Evolutionary conservation across 2,888 invertebrate genomes (phyloP).

Genomic region (Macaria liturata): DNA sequence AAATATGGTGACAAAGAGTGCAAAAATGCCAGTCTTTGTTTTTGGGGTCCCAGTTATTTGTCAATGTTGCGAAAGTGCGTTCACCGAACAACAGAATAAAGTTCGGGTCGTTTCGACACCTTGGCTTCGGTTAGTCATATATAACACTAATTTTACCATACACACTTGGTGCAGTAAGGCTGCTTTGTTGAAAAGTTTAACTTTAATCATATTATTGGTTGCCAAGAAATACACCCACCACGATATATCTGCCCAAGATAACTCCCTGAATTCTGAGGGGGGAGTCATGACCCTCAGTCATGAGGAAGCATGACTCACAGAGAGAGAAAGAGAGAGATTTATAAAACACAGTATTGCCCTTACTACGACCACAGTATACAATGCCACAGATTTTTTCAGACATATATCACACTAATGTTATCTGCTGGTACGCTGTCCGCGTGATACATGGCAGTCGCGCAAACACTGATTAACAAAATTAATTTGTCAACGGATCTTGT

Average conservation of each 20-base stretch:
- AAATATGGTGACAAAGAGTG: conserved; percentile 7
- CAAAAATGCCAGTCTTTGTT: conserved; percentile 33
- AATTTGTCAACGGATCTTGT: conserved; percentile 69
- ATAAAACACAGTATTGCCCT: neutral
- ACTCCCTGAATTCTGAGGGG: too few relatives aligned
- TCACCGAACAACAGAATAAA: conserved; percentile 48
- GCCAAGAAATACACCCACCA: too few relatives aligned
- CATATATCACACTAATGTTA: conserved; percentile 78
- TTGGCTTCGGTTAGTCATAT: conserved; percentile 33
- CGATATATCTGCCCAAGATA: too few relatives aligned
- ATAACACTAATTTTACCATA: conserved; percentile 19
- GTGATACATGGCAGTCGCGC: conserved; percentile 74
- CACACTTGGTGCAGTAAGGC: conserved; percentile 4
- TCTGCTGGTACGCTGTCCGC: conserved; percentile 66
- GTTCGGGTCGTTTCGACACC: conserved; percentile 57
- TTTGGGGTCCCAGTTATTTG: conserved; percentile 41
- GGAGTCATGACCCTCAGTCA: too few relatives aligned
- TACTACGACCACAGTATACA: conserved; percentile 6
- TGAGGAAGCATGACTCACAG: too few relatives aligned
- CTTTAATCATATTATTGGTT: too few relatives aligned
- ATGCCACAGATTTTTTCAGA: conserved; percentile 47
- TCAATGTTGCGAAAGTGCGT: conserved; percentile 49
- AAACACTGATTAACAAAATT: conserved; percentile 76
- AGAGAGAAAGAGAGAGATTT: too few relatives aligned
- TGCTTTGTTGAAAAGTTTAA: too few relatives aligned